Conservation (phyloP, 2,888 invertebrate species). For the Poecilobothrus nobilitatus region DNA sequence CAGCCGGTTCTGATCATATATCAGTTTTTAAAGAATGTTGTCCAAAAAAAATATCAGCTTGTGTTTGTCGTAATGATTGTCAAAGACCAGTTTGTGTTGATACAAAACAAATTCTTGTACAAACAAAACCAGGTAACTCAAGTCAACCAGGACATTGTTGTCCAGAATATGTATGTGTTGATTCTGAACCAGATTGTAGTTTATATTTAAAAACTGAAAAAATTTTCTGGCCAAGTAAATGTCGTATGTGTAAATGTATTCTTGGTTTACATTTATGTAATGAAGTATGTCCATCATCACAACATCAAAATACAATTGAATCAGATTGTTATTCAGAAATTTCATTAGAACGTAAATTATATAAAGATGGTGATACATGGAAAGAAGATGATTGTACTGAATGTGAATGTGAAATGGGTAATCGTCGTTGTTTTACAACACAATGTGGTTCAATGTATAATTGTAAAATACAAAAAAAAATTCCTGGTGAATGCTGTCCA, state of each 20-base stretch:
- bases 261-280: slow-evolving; percentile 16
- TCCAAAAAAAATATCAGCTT: slow-evolving; percentile 22
- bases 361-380: slow-evolving; percentile 10
- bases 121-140: slow-evolving; percentile 25
- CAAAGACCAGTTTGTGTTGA: slow-evolving; percentile 4
- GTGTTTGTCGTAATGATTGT: slow-evolving; percentile 28
- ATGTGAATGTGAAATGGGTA: slow-evolving; percentile 12
- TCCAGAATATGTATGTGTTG: slow-evolving; percentile 43
- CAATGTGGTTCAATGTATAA: slow-evolving; percentile 15
- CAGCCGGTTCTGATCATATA: slow-evolving; percentile 13
- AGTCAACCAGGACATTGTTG: slow-evolving; percentile 43
- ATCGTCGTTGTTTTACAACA: slow-evolving; percentile 10
- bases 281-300: slow-evolving; percentile 11
- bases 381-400: slow-evolving; percentile 13
- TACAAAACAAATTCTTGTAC: slow-evolving; percentile 26
- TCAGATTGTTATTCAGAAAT: slow-evolving; percentile 9
- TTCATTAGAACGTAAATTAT: not conserved
- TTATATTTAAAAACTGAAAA: not conserved
- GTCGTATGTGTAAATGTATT: slow-evolving; percentile 17
- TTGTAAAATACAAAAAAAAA: slow-evolving; percentile 17
- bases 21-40: slow-evolving; percentile 29
- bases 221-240: slow-evolving; percentile 7
- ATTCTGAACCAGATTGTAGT: slow-evolving; percentile 5
- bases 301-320: not conserved
- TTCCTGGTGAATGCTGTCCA: slow-evolving; percentile 20